These are phyloP conservation scores for Lutjanus campechanus DNA, from an alignment of 2,797 vertebrate genomes.

Conservation along the genomic window DNA sequence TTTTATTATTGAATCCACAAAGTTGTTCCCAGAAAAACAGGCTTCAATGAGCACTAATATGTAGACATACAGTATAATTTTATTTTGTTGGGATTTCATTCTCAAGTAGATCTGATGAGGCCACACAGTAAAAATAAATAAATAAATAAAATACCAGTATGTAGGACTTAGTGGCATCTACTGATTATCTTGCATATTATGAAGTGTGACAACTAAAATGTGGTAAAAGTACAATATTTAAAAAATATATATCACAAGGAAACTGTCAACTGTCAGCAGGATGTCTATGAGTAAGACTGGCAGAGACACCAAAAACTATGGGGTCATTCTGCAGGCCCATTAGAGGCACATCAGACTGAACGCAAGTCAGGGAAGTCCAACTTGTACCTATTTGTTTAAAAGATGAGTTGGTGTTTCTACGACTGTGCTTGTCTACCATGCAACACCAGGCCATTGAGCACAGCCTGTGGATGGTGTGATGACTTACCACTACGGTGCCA, in stretches of 20 bases:
- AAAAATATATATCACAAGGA: constrained; percentile 23
- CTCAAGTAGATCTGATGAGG: neutral
- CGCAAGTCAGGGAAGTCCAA: constrained; percentile 59
- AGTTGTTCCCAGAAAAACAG: constrained; percentile 6
- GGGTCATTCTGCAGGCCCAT: constrained; percentile 64
- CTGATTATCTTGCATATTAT: no score
- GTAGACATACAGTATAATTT: neutral
- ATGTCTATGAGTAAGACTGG: constrained; percentile 48
- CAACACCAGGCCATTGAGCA: constrained; percentile 92
- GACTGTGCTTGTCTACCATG: constrained; percentile 78
- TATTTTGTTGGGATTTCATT: neutral
- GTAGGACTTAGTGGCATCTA: no score
- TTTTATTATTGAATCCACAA: constrained; percentile 6
- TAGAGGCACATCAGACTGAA: constrained; percentile 60
- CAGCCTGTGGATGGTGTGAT: constrained; percentile 76
- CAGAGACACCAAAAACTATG: constrained; percentile 43
- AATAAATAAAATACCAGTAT: neutral
- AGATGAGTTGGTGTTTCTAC: constrained; percentile 76
- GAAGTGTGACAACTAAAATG: constrained; percentile 2
- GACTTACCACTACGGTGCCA: constrained; percentile 72
- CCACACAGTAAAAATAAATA: neutral
- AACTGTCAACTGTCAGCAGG: constrained; percentile 53
- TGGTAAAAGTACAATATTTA: neutral
- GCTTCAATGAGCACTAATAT: constrained; percentile 8
- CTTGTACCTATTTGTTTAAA: constrained; percentile 83